phyloP scores from a whole-genome alignment of 2,888 invertebrate genomes.

The Rhamphomyia laevipes region DNA sequence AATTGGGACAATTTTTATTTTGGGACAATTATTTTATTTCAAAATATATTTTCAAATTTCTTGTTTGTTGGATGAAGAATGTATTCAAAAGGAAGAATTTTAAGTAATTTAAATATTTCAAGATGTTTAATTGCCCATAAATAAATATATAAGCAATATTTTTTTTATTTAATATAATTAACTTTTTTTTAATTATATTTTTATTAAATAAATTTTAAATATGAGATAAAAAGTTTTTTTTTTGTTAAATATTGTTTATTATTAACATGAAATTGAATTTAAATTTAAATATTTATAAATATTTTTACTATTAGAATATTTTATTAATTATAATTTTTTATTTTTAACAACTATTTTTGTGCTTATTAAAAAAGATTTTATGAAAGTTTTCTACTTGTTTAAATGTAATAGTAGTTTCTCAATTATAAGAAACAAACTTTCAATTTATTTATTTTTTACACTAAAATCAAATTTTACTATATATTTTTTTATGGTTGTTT shows the following conservation, averaged over 20 bases:
- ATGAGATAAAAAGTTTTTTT: slow-evolving; percentile 1
- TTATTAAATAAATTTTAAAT: background rate
- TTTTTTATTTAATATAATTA: slow-evolving; percentile 22
- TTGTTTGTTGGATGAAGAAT: no score
- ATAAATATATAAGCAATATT: no score
- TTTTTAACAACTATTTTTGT: slow-evolving; percentile 12
- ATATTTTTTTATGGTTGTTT: slow-evolving; percentile 6
- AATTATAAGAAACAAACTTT: slow-evolving; percentile 1
- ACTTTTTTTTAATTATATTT: slow-evolving; percentile 17
- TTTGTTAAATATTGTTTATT: slow-evolving; percentile 1
- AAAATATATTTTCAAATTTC: no score
- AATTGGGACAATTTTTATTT: no score
- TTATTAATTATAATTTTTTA: slow-evolving; percentile 8
- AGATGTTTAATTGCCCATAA: no score
- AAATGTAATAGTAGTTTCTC: slow-evolving; percentile 9
- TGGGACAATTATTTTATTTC: no score
- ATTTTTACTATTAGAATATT: no score
- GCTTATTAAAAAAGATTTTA: slow-evolving; percentile 2
- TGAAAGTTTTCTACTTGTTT: background rate
- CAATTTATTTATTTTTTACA: slow-evolving; percentile 1
- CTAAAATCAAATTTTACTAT: no score
- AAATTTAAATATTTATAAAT: background rate
- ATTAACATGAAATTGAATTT: background rate
- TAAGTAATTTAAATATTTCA: no score
- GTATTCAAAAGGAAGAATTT: no score